Percentiles rank a stretch among this genome's conserved stretches.
These are phyloP conservation scores for Drosophila histrio DNA, from an alignment of 2,888 invertebrate genomes.

Conservation along the genomic window DNA sequence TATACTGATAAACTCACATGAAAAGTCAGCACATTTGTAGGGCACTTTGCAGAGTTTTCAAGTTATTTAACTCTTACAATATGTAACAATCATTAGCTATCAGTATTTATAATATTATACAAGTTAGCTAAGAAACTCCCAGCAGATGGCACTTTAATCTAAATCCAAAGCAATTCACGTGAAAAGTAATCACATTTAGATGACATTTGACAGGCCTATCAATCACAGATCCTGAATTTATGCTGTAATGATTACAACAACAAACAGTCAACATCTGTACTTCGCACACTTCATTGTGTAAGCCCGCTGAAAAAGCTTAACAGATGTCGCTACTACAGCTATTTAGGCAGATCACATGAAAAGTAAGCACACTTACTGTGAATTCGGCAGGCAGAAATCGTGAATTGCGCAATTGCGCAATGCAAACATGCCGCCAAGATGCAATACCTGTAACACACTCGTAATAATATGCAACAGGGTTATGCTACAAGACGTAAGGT, in stretches of 20 bases:
- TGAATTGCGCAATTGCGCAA: conserved; percentile 6
- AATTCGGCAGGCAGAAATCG: not conserved
- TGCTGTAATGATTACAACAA: not conserved
- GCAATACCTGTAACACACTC: not conserved
- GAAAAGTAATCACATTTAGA: not conserved
- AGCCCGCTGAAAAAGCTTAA: not conserved
- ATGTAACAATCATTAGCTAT: not conserved
- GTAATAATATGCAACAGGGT: conserved; percentile 6
- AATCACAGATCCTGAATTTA: not conserved
- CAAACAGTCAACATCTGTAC: not conserved
- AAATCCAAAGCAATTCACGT: not conserved
- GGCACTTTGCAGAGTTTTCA: not conserved
- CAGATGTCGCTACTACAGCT: not conserved
- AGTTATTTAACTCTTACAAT: not conserved
- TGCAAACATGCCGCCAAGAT: not conserved
- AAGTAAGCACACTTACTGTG: not conserved
- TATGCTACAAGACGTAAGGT: not conserved
- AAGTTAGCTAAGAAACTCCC: not conserved
- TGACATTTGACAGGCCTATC: not conserved
- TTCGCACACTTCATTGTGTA: too few relatives aligned
- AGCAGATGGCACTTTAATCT: not conserved
- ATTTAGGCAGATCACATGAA: not conserved
- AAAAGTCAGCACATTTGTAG: not conserved
- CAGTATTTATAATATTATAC: not conserved
- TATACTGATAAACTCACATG: not conserved